Percentiles rank a stretch among this genome's conserved stretches.
Evolutionary conservation across 1,140 invertebrate species (phyloP).

Genomic region (Zophobas morio): DNA sequence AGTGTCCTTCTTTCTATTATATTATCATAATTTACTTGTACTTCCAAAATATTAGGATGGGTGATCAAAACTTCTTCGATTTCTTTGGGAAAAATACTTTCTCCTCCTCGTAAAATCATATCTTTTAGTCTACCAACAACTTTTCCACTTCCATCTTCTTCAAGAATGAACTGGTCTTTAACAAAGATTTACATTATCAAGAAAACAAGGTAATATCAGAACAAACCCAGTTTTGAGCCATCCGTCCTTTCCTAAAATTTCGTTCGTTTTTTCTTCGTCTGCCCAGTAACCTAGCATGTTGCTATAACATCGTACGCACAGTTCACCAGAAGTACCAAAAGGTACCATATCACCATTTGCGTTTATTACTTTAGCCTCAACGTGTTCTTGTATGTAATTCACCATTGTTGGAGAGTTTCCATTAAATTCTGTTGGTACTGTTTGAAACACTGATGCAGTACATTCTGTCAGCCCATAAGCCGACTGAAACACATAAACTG

Average conservation of each 20-base stretch:
- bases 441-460: conserved; percentile 83
- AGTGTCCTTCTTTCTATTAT: too few relatives aligned
- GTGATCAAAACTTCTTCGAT: conserved; percentile 86
- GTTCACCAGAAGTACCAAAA: conserved; percentile 84
- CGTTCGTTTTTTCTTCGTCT: conserved; percentile 85
- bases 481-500: conserved; percentile 70
- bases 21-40: conserved; percentile 66
- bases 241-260: conserved; percentile 78
- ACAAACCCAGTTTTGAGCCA: conserved; percentile 93
- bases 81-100: conserved; percentile 92
- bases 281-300: conserved; percentile 90
- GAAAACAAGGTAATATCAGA: not conserved
- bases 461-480: conserved; percentile 93
- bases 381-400: conserved; percentile 83
- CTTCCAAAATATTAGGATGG: conserved; percentile 84
- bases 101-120: conserved; percentile 92
- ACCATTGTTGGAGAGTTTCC: too few relatives aligned
- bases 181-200: conserved; percentile 49
- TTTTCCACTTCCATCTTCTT: conserved; percentile 82
- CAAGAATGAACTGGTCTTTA: conserved; percentile 85
- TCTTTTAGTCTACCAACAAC: conserved; percentile 91
- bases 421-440: conserved; percentile 66
- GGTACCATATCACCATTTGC: conserved; percentile 79
- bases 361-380: conserved; percentile 86
- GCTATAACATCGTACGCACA: conserved; percentile 85